Base-by-base conservation (phyloP, 2,797 vertebrate species). In the Neomorphus geoffroyi region DNA sequence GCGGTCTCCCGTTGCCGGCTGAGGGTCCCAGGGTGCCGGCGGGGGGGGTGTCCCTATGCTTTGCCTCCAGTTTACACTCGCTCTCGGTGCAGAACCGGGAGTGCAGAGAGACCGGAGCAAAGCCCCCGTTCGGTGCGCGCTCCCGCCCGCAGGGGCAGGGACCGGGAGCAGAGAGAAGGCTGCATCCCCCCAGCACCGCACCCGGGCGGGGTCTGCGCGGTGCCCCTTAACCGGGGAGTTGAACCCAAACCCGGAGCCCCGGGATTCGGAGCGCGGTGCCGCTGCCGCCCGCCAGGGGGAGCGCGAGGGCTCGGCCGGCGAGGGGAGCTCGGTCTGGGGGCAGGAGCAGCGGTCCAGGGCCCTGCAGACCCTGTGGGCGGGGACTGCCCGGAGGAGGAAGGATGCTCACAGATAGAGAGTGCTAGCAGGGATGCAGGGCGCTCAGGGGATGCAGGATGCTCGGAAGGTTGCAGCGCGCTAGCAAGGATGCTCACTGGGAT, bases 281-380 rank as follows among this genome's bases (percentile, higher is more conserved):
- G 54, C 70, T 22, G 48, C 79, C 57, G 56, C 3, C 91, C 94
- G 86, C 88, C 57, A 87, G 91, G 61, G 79, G 93, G n/a, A 86
- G 43, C 60, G n/a, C 16, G 74, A 79, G 91, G 74, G 80, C 12
- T 2, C 62, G 18, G 60, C 62, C 17, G 30, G 61, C 10, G 27
- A n/a, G 32, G 33, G 48, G 11, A 30, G 30, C 39, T 53, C 21
- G 7, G 10, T 22, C 22, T 11, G 46, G 26, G 39, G 33, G 5
- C 18, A 13, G 1, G 66, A 50, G 11, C 12, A 1, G 4, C 22
- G 5, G 43, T 21, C 11, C 24, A 13, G 24, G 9, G 21, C 6
- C 21, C 37, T 11, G 19, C 33, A 46, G 41, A 45, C 66, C 28
- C 43, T 30, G 7, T 14, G 58, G 30, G 45, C n/a, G n/a, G n/a